Evolutionary conservation across 2,888 invertebrate genomes (phyloP).

Genomic region (Trachelus iudaicus): DNA sequence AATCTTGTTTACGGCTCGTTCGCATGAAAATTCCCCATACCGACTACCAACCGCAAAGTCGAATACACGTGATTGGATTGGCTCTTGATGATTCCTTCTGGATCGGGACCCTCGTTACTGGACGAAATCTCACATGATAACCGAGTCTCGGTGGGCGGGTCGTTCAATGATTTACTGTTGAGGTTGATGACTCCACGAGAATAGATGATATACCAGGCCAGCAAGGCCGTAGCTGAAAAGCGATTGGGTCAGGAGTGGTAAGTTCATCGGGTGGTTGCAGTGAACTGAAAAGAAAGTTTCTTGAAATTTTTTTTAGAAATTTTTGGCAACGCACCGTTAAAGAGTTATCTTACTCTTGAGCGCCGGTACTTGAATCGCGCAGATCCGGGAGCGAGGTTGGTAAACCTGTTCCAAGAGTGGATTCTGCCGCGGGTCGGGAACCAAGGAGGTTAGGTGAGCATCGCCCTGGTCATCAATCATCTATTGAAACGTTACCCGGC

Average conservation of each 20-base stretch:
- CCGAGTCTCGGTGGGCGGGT: background rate
- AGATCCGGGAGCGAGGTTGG: constrained; percentile 21
- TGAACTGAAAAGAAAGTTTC: background rate
- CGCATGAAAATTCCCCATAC: background rate
- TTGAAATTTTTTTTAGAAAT: background rate
- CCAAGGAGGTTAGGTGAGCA: constrained; percentile 44
- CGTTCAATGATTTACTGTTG: background rate
- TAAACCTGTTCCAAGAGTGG: constrained; percentile 52
- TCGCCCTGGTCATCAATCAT: constrained; percentile 59
- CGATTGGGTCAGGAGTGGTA: background rate
- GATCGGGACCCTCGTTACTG: background rate
- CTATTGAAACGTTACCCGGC: constrained; percentile 60
- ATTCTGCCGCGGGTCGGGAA: constrained; percentile 32
- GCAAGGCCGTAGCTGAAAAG: background rate
- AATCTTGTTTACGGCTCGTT: background rate
- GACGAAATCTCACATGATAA: background rate
- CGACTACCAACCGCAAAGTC: background rate
- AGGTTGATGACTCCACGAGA: background rate
- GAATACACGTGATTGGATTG: background rate
- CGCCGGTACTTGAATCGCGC: background rate
- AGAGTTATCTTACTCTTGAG: background rate
- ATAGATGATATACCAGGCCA: background rate
- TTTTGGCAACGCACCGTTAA: background rate
- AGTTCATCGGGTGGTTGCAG: background rate
- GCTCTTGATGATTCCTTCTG: background rate